Evolutionary conservation across 1,140 invertebrate genomes (phyloP), one percentile per base, ranked within the genome.

Genomic region (Megalopta genalis): DNA sequence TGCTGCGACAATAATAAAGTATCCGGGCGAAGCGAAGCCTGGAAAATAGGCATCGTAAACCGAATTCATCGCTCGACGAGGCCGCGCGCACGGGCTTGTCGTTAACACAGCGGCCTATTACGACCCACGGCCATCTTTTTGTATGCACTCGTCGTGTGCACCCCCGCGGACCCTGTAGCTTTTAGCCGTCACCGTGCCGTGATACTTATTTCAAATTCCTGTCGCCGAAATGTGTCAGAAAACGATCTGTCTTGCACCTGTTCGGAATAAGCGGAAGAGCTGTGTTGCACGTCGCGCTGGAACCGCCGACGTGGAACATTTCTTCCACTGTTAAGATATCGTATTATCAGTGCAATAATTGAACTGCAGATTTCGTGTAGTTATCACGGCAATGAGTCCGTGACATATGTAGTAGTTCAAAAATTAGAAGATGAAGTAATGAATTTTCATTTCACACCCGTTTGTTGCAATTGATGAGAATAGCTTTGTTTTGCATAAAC

Each of bases 11-110:
- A 88, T 88, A 88, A 88, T 87, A 88, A 88, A 87, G 79, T 85
- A 85, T 80, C 79, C 70, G 62, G 73, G 59, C 32, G 59, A 63
- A 52, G 76, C 78, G 76, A 68, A 74, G 60, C 42, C 74, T 71
- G 81, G 75, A 85, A 85, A 88, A 87, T 85, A 86, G 83, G 73
- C 76, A 59, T 87, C 83, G 83, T 88, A 87, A 88, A 88, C 77
- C 79, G 81, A 83, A 87, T 84, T 88, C 85, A 82, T 85, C 81
- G 81, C 71, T 67, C 76, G 68, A 14, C 60, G 27, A 18, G 60
- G 60, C 32, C 59, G 66, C 60, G 68, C 64, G 23, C 69, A 37
- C 59, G 12, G 32, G 25, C 42, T 49, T 54, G 82, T 84, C 77
- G 86, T 88, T 87, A 85, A 79, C 67, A 66, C 57, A 49, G 71